These are phyloP conservation scores for Pipistrellus nathusii DNA, from an alignment of 2,797 vertebrate genomes.

Conservation along the genomic window DNA sequence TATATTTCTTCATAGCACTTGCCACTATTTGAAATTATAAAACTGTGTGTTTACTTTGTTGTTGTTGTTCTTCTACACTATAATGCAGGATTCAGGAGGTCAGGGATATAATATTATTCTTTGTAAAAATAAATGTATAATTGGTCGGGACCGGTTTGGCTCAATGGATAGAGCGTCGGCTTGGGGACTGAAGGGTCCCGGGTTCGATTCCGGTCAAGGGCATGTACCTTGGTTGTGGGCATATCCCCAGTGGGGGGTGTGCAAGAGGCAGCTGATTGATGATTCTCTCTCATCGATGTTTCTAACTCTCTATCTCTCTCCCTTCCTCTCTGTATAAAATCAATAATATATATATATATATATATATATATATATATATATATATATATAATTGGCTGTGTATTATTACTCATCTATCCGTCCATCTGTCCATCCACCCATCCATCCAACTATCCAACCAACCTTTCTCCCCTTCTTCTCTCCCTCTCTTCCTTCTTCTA, in stretches of 20 bases:
- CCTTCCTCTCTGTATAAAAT: no score
- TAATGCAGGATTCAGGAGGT: background rate
- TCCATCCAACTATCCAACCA: background rate
- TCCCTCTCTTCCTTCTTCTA: background rate
- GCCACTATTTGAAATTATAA: background rate
- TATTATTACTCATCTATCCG: background rate
- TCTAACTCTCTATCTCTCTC: no score
- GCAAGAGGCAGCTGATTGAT: no score
- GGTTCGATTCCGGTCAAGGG: no score
- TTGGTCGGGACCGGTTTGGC: no score
- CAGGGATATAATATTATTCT: background rate
- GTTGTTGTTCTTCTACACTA: background rate
- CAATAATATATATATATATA: no score
- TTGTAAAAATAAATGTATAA: slow-evolving; percentile 5
- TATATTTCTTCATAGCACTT: background rate
- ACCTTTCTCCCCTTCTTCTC: background rate
- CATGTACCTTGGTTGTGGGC: no score
- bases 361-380: no score
- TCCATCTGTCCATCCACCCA: background rate
- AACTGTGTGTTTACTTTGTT: background rate
- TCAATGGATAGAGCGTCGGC: no score
- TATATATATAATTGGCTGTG: background rate
- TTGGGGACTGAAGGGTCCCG: no score
- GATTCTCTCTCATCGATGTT: no score
- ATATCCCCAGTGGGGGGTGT: no score